Percentiles rank a stretch among this genome's conserved stretches.
Conservation (phyloP, 2,888 invertebrate species). For the Drosophila eohydei region DNA sequence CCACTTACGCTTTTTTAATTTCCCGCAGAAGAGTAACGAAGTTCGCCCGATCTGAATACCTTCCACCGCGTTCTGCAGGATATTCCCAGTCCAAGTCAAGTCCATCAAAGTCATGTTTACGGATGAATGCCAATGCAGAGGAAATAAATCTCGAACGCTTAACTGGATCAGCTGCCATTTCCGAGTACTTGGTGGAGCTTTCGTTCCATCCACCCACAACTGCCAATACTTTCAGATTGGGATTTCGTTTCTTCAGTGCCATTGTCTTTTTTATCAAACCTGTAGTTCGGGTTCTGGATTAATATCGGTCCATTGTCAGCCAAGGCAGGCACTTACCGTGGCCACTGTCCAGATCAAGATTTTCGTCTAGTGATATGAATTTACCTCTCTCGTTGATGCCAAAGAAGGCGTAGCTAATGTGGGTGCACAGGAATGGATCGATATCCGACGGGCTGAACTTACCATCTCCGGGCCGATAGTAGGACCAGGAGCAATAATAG, state of each 20-base stretch:
- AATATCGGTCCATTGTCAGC: background rate
- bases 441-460: conserved; percentile 63
- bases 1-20: conserved; percentile 67
- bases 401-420: conserved; percentile 53
- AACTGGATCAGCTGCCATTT: conserved; percentile 90
- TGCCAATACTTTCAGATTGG: conserved; percentile 88
- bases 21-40: conserved; percentile 85
- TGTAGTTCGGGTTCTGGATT: background rate
- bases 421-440: conserved; percentile 72
- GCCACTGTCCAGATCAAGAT: conserved; percentile 60
- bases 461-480: conserved; percentile 72
- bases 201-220: conserved; percentile 98
- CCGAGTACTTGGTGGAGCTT: conserved; percentile 94
- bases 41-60: conserved; percentile 89
- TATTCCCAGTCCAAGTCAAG: conserved; percentile 97
- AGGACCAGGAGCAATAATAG: conserved; percentile 77
- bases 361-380: conserved; percentile 27
- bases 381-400: too few species aligned
- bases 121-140: conserved; percentile 90
- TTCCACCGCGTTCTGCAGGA: conserved; percentile 87
- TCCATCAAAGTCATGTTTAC: conserved; percentile 93
- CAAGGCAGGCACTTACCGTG: conserved; percentile 47
- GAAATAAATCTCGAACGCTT: conserved; percentile 90
- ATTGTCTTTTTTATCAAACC: conserved; percentile 64
- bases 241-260: conserved; percentile 66